phyloP scores from a whole-genome alignment of 1,140 invertebrate species.

The Oedothorax gibbosus region DNA sequence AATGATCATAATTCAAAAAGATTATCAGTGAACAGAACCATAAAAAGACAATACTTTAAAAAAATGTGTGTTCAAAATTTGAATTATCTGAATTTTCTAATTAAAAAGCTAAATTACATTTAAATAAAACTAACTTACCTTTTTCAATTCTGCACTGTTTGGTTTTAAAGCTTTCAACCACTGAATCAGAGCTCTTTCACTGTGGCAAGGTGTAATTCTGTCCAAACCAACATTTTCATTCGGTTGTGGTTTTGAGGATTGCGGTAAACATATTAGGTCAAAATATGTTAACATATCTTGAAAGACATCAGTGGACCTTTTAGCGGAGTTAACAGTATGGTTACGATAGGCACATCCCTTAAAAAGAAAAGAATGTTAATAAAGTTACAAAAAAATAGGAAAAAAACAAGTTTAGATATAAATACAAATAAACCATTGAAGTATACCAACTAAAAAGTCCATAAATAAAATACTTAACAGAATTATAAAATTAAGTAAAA shows the following conservation, averaged over 20 bases:
- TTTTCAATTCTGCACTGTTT: conserved; percentile 49
- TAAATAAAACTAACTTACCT: conserved; percentile 6
- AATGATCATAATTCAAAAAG: no score
- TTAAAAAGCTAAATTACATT: no score
- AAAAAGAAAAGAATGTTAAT: not conserved
- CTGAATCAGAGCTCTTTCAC: conserved; percentile 53
- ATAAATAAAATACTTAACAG: not conserved
- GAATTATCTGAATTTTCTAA: no score
- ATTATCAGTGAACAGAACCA: no score
- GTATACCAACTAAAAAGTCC: not conserved
- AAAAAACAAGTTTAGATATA: not conserved
- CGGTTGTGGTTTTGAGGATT: conserved; percentile 26
- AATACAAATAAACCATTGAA: not conserved
- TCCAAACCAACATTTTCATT: conserved; percentile 53
- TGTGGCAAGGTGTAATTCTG: conserved; percentile 52
- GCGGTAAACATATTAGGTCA: conserved; percentile 52
- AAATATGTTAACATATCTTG: conserved; percentile 58
- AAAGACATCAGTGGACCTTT: conserved; percentile 47
- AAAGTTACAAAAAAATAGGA: not conserved
- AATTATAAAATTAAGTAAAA: not conserved
- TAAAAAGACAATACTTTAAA: no score
- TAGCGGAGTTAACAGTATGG: conserved; percentile 48
- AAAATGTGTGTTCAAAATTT: no score
- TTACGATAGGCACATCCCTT: conserved; percentile 59
- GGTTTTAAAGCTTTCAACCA: conserved; percentile 48